These are phyloP conservation scores for Ennomos fuscantarius DNA, from an alignment of 2,888 invertebrate genomes.

Conservation along the genomic window DNA sequence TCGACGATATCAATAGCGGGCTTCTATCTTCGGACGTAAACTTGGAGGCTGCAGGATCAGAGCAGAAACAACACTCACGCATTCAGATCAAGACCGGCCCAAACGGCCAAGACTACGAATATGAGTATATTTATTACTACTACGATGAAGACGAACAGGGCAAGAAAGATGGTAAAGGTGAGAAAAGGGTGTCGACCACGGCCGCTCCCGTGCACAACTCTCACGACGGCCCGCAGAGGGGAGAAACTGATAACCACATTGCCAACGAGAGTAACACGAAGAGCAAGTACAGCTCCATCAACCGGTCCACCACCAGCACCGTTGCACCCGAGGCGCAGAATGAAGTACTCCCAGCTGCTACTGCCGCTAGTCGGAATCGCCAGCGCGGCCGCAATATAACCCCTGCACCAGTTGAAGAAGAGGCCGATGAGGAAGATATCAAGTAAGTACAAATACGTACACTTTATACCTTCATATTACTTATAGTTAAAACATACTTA, in stretches of 20 bases:
- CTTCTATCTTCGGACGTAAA: slow-evolving; percentile 80
- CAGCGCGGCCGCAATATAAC: slow-evolving; percentile 79
- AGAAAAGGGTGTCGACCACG: slow-evolving; percentile 51
- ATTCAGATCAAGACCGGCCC: slow-evolving; percentile 95
- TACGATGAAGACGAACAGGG: slow-evolving; percentile 92
- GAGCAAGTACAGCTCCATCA: slow-evolving; percentile 84
- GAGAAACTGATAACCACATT: slow-evolving; percentile 73
- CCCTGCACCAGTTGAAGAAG: slow-evolving; percentile 80
- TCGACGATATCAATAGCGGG: slow-evolving; percentile 78
- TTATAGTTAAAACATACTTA: too few relatives aligned
- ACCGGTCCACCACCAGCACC: slow-evolving; percentile 69
- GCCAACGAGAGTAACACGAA: slow-evolving; percentile 75
- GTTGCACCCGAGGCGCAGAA: slow-evolving; percentile 87
- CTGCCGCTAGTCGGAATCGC: slow-evolving; percentile 67
- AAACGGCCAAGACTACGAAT: slow-evolving; percentile 95
- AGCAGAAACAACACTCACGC: slow-evolving; percentile 88
- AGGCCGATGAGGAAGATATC: slow-evolving; percentile 73
- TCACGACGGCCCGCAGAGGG: slow-evolving; percentile 86
- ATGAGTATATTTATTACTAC: slow-evolving; percentile 96
- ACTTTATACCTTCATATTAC: neutral
- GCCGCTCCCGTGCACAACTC: slow-evolving; percentile 74
- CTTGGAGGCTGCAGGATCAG: slow-evolving; percentile 87
- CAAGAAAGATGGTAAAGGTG: slow-evolving; percentile 65
- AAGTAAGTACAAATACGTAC: slow-evolving; percentile 56
- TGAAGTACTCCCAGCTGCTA: slow-evolving; percentile 85